A percentile compares a stretch with the other conserved stretches of the same genome.
These are phyloP conservation scores for Standfussiana lucernea DNA, from an alignment of 2,888 invertebrate genomes.

Conservation along the genomic window DNA sequence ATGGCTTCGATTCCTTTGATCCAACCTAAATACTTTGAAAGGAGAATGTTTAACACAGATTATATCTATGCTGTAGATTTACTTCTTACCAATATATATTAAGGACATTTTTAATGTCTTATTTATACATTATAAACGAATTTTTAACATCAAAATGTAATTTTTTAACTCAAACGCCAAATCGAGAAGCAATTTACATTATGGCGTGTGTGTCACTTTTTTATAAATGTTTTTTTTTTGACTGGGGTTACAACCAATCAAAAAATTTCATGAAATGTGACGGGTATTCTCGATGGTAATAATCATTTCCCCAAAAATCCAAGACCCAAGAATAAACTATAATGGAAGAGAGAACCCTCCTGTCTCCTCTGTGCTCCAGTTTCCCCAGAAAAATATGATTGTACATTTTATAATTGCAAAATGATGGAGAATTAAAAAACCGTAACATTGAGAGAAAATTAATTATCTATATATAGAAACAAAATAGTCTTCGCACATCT, in stretches of 20 bases:
- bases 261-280: not conserved
- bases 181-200: constrained; percentile 90
- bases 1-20: constrained; percentile 88
- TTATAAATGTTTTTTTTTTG: constrained; percentile 81
- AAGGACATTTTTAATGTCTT: constrained; percentile 88
- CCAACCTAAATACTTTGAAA: constrained; percentile 86
- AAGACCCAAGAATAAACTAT: not conserved
- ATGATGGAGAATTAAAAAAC: constrained; percentile 29
- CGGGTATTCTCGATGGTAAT: constrained; percentile 38
- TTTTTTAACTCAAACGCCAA: constrained; percentile 88
- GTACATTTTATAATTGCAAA: not conserved
- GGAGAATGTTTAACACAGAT: constrained; percentile 71
- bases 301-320: not conserved
- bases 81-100: constrained; percentile 87
- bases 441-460: constrained; percentile 8
- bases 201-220: constrained; percentile 91
- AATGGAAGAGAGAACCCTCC: not conserved
- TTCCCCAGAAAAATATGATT: not conserved
- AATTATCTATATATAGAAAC: constrained; percentile 12
- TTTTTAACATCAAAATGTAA: constrained; percentile 84
- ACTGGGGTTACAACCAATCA: constrained; percentile 63
- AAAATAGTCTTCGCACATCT: constrained; percentile 43
- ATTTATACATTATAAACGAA: constrained; percentile 79
- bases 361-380: not conserved
- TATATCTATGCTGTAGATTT: constrained; percentile 66